Evolutionary conservation across 2,797 vertebrate genomes (phyloP).

Genomic region (Ceryle rudis): DNA sequence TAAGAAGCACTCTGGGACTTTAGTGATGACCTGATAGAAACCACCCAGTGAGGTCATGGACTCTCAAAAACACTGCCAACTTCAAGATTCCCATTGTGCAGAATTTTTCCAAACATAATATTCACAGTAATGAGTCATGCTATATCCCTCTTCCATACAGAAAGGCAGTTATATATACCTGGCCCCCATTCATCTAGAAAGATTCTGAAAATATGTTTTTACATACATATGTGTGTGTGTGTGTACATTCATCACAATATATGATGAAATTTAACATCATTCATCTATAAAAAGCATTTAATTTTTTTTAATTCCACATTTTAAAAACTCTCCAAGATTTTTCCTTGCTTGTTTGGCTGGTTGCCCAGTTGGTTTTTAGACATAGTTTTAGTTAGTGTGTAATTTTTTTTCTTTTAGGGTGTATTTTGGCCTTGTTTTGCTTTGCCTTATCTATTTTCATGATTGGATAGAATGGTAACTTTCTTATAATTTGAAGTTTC

Average conservation of each 20-base stretch:
- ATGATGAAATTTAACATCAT: not conserved
- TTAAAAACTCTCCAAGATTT: not conserved
- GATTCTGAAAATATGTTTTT: not conserved
- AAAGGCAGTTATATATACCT: not conserved
- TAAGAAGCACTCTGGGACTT: not conserved
- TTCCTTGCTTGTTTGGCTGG: not conserved
- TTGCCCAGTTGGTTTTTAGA: not conserved
- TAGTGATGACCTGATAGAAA: not conserved
- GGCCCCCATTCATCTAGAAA: not conserved
- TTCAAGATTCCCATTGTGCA: not conserved
- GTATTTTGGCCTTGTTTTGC: not conserved
- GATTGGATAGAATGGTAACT: not conserved
- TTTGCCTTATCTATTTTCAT: not conserved
- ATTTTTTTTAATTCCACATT: not conserved
- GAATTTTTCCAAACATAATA: not conserved
- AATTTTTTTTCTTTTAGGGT: not conserved
- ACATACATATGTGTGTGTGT: not conserved
- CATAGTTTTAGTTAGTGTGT: not conserved
- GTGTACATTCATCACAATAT: not conserved
- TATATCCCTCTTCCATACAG: not conserved
- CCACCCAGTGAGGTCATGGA: not conserved
- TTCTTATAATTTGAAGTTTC: not conserved
- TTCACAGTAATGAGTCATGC: not conserved
- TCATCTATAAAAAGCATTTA: not conserved
- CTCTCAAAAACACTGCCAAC: not conserved